Evolutionary conservation across 2,113 vertebrate genomes (phyloP), one percentile per base, ranked within the genome.

Genomic region (Sakesphorus luctuosus): DNA sequence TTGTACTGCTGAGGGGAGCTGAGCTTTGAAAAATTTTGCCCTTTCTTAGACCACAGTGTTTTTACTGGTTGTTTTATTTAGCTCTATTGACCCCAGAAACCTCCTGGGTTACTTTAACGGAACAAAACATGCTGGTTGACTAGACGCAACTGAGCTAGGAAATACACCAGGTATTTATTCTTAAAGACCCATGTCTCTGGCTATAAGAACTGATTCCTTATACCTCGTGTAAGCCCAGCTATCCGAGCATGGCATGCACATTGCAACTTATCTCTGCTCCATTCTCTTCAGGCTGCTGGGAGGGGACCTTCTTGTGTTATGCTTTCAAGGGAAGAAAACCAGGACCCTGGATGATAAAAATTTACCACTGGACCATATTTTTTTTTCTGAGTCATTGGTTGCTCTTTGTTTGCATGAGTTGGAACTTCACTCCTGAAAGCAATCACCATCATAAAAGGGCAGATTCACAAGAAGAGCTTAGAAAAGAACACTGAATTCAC

Each of bases 61-160:
- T 91, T 77, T 86, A 35, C 65, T 86, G 31, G 5, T 90, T 96
- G 87, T 90, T 96, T 91, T 81, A 85, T 90, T 95, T 94, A 95
- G 61, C n/a, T 65, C 49, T 81, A 53, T 71, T 89, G 90, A 88
- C 73, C 92, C 90, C 50, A 80, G 72, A 90, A 95, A 78, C 61
- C 68, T 95, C 72, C n/a, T 46, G 52, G 66, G 80, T 84, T 94
- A 75, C 58, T 78, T 81, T 72, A 84, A 94, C 24, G 72, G 78
- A 92, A 73, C 28, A 91, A 76, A 91, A 16, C 28, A 11, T 18
- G 40, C n/a, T 49, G 76, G 46, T 49, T 92, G 85, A 58, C 5
- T 29, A 88, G 83, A 65, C 81, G 52, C 13, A 80, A 17, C 63
- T 18, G 47, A 88, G 50, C 59, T 90, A 79, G 66, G 53, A 93